These are phyloP conservation scores for Cyclura pinguis DNA, from an alignment of 2,797 vertebrate genomes.

Conservation along the genomic window DNA sequence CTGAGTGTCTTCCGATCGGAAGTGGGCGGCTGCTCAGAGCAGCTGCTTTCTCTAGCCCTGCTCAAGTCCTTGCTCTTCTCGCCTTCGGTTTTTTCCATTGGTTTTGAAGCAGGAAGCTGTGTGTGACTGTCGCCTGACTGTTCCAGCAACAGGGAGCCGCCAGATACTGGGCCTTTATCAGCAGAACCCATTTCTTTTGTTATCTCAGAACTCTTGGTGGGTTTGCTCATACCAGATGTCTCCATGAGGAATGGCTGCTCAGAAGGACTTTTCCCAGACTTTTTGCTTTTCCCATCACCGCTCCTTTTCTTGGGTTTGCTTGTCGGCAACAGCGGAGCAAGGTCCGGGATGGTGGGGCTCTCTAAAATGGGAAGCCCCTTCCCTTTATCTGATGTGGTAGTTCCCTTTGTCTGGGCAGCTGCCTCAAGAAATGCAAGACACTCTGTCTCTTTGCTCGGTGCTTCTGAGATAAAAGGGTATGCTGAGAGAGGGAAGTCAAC, in stretches of 20 bases:
- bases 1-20: not conserved
- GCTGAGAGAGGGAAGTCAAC: constrained; percentile 5
- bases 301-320: constrained; percentile 53
- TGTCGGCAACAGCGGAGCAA: not conserved
- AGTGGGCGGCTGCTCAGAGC: constrained; percentile 12
- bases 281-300: constrained; percentile 55
- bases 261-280: constrained; percentile 28
- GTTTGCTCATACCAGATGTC: not conserved
- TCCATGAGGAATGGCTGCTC: constrained; percentile 1
- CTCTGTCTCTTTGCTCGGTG: not conserved
- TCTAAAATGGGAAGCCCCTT: constrained; percentile 4
- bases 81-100: not conserved
- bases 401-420: not conserved
- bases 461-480: constrained; percentile 15
- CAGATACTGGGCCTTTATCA: not conserved
- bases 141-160: not conserved
- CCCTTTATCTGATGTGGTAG: not conserved
- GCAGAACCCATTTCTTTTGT: not conserved
- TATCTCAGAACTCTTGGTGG: not conserved
- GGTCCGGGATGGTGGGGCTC: rapidly evolving
- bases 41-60: constrained; percentile 2
- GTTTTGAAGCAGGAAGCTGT: not conserved
- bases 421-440: rapidly evolving
- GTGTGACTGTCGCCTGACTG: not conserved
- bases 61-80: not conserved